A percentile compares a stretch with the other conserved stretches of the same genome.
These are phyloP conservation scores for Drosophila prostipennis DNA, from an alignment of 2,888 invertebrate species.

Conservation along the genomic window DNA sequence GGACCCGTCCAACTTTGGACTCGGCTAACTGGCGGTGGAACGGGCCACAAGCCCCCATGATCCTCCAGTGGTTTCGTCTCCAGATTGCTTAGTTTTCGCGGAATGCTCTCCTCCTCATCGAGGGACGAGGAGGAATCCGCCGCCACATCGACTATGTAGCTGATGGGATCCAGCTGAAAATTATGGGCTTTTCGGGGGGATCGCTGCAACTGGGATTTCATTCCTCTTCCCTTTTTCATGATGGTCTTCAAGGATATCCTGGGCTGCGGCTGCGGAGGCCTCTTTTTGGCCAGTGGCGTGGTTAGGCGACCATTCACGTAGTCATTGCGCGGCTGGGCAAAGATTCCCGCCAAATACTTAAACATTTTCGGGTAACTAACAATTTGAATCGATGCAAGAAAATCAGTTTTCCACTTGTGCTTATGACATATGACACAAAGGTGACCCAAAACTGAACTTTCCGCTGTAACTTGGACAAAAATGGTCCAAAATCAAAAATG, in stretches of 20 bases:
- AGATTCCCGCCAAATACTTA: constrained; percentile 29
- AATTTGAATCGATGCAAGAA: constrained; percentile 7
- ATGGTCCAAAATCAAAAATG: too few species aligned
- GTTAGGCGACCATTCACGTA: constrained; percentile 9
- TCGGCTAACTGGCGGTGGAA: constrained; percentile 9
- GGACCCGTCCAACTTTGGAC: constrained; percentile 3
- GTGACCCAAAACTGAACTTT: too few species aligned
- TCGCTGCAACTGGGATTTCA: neutral
- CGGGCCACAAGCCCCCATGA: neutral
- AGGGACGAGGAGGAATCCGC: constrained; percentile 7
- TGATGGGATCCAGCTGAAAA: constrained; percentile 5
- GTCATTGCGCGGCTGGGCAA: constrained; percentile 15
- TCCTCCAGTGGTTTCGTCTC: neutral
- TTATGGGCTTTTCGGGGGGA: neutral
- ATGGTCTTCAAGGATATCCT: neutral
- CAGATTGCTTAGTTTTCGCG: too few species aligned
- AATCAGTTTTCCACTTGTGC: neutral
- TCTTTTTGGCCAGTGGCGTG: neutral
- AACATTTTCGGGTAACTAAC: constrained; percentile 13
- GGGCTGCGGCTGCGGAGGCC: neutral
- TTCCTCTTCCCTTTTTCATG: neutral
- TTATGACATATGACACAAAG: neutral
- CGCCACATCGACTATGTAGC: constrained; percentile 12
- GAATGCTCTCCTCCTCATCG: constrained; percentile 1
- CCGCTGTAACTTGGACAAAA: too few species aligned